These are phyloP conservation scores for Toxotes lorentzi DNA, from an alignment of 2,797 vertebrate species.

Conservation along the genomic window DNA sequence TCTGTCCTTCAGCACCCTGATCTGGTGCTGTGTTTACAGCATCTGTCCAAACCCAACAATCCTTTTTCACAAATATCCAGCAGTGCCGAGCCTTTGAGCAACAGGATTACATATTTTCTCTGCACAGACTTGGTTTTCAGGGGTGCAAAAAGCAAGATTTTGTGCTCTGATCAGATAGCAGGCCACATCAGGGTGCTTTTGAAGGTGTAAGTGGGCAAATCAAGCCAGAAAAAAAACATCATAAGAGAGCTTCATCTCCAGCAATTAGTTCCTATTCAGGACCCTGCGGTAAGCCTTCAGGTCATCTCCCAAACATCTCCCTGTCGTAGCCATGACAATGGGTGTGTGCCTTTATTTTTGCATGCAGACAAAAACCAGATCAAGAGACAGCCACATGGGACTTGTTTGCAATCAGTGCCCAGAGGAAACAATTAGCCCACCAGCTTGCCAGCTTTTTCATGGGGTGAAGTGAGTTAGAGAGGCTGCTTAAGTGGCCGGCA, in stretches of 20 bases:
- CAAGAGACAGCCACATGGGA: conserved; percentile 68
- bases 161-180: conserved; percentile 65
- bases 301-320: conserved; percentile 74
- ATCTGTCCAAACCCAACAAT: conserved; percentile 69
- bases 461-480: conserved; percentile 64
- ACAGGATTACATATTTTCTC: conserved; percentile 44
- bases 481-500: conserved; percentile 61
- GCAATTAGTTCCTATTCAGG: conserved; percentile 79
- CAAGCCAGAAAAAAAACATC: conserved; percentile 45
- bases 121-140: conserved; percentile 39
- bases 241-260: conserved; percentile 52
- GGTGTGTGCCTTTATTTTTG: conserved; percentile 57
- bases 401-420: conserved; percentile 76
- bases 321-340: conserved; percentile 59
- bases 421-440: conserved; percentile 76
- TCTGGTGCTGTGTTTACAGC: conserved; percentile 69
- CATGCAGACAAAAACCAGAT: conserved; percentile 74
- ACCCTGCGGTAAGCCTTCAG: conserved; percentile 44
- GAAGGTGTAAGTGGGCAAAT: conserved; percentile 61
- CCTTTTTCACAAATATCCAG: conserved; percentile 51
- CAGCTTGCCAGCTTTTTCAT: conserved; percentile 67
- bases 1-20: conserved; percentile 72
- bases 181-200: conserved; percentile 70
- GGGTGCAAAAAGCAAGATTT: conserved; percentile 48
- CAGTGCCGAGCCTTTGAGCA: conserved; percentile 30